These are phyloP conservation scores for Incurvaria masculella DNA, from an alignment of 2,888 invertebrate genomes.

Conservation along the genomic window DNA sequence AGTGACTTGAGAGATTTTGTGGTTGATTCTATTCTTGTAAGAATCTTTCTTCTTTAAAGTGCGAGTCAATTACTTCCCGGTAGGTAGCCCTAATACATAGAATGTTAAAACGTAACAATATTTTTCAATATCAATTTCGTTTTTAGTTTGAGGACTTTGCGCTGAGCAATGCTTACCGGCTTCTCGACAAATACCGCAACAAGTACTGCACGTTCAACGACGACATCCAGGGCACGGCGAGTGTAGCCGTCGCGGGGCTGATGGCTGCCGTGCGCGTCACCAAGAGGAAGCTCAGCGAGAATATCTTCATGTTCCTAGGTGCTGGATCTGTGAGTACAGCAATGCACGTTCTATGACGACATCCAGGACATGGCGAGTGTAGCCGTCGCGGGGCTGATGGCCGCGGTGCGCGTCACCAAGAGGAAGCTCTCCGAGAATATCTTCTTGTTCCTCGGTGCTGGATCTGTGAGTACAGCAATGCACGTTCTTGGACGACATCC, in stretches of 20 bases:
- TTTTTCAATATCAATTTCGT: no score
- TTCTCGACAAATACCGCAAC: slow-evolving; percentile 86
- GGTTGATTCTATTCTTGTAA: no score
- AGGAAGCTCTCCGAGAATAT: no score
- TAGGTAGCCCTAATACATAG: no score
- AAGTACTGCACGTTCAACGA: slow-evolving; percentile 98
- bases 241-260: slow-evolving; percentile 93
- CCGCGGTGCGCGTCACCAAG: slow-evolving; percentile 66
- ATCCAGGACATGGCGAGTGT: slow-evolving; percentile 98
- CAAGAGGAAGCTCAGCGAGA: slow-evolving; percentile 77
- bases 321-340: slow-evolving; percentile 65
- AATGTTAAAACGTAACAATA: no score
- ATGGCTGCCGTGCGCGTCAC: slow-evolving; percentile 75
- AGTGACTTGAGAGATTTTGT: no score
- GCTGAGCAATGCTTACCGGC: slow-evolving; percentile 93
- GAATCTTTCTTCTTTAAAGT: no score
- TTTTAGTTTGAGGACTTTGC: slow-evolving; percentile 97
- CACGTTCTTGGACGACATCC: slow-evolving; percentile 93
- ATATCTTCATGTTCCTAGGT: slow-evolving; percentile 88
- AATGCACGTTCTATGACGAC: slow-evolving; percentile 88
- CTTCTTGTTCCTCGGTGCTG: no score
- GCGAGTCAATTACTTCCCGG: no score
- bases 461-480: no score
- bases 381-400: slow-evolving; percentile 89
- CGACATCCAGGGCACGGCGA: slow-evolving; percentile 97